Conservation (phyloP, 2,113 vertebrate species). For the Cephalopterus ornatus region DNA sequence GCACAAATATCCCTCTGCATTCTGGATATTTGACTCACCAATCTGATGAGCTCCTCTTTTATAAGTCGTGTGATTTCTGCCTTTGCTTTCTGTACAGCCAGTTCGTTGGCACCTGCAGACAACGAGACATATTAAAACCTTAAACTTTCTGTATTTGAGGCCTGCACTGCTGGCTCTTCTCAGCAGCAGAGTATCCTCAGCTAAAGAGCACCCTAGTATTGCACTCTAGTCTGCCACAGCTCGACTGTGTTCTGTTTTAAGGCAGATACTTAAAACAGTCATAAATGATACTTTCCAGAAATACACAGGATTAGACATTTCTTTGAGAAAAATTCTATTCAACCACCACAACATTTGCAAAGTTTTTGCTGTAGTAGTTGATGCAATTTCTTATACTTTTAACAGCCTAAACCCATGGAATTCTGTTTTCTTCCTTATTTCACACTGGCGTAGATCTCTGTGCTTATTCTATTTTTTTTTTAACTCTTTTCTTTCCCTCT, state of each 20-base stretch:
- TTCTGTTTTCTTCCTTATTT: not conserved
- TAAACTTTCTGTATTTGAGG: not conserved
- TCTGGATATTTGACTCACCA: slow-evolving; percentile 80
- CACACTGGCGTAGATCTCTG: not conserved
- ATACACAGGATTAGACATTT: not conserved
- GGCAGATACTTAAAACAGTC: not conserved
- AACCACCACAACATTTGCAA: not conserved
- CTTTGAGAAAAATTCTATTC: not conserved
- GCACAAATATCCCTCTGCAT: not conserved
- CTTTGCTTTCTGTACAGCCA: slow-evolving; percentile 98
- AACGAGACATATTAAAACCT: not conserved
- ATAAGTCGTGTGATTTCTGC: slow-evolving; percentile 97
- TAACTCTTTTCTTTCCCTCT: not conserved
- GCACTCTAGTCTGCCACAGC: not conserved
- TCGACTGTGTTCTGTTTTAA: not conserved
- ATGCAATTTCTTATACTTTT: not conserved
- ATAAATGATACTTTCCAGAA: not conserved
- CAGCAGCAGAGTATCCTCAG: not conserved
- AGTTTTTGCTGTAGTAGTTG: not conserved
- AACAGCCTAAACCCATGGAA: not conserved
- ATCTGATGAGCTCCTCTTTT: slow-evolving; percentile 97
- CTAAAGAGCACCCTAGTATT: not conserved
- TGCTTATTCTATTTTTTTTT: not conserved
- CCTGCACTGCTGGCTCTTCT: not conserved
- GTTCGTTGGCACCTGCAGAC: slow-evolving; percentile 89